A percentile compares a stretch with the other conserved stretches of the same genome.
phyloP scores from a whole-genome alignment of 1,140 invertebrate species.

The Ceratina australensis region DNA sequence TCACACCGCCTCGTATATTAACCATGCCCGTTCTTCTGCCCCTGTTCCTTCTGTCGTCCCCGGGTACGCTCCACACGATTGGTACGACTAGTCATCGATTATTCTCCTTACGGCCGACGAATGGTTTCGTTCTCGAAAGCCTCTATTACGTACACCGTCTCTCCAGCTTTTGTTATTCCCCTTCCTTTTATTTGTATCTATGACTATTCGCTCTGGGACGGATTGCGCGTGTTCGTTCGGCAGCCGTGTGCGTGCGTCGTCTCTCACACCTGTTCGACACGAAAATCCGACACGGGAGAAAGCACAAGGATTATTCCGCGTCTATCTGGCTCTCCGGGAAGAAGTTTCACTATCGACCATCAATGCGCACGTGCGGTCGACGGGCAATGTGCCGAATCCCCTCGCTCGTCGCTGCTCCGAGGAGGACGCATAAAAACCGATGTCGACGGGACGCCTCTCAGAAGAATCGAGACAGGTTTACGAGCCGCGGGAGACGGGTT shows the following conservation, averaged over 20 bases:
- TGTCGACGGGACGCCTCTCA: neutral
- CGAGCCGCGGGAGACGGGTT: conserved; percentile 20
- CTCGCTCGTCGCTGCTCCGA: conserved; percentile 13
- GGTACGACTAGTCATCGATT: conserved; percentile 31
- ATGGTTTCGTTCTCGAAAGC: no score
- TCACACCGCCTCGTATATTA: conserved; percentile 20
- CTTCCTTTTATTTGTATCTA: neutral
- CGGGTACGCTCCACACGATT: conserved; percentile 26
- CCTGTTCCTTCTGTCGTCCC: neutral
- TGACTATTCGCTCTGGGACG: conserved; percentile 33
- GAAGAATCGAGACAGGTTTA: conserved; percentile 1
- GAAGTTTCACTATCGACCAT: conserved; percentile 44
- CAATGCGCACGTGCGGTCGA: conserved; percentile 44
- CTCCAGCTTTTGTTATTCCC: neutral
- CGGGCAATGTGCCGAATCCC: conserved; percentile 45
- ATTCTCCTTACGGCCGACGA: conserved; percentile 2
- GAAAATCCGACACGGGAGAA: conserved; percentile 3
- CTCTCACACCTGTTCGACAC: conserved; percentile 20
- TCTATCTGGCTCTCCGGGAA: conserved; percentile 22
- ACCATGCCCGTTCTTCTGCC: neutral
- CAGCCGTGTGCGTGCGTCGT: neutral
- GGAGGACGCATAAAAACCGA: conserved; percentile 14
- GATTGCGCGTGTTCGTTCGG: conserved; percentile 34
- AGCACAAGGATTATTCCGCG: conserved; percentile 11
- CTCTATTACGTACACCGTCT: neutral